Base-by-base conservation (phyloP, 2,888 invertebrate species). In the Thysanoteuthis rhombus region DNA sequence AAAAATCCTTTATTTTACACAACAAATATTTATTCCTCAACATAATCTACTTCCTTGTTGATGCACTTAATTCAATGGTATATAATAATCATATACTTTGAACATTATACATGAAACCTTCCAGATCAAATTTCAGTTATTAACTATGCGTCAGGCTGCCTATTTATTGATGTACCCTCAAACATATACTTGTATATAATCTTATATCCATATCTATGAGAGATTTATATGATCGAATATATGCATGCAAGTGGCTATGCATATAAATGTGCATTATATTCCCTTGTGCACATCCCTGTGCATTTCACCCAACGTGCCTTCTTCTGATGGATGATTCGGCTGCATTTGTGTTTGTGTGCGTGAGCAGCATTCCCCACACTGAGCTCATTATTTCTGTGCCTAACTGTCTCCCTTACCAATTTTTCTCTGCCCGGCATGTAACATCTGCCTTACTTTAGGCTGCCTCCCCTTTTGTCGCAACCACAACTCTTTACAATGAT, bases 371-470 rank as follows among this genome's bases (percentile, higher is more conserved):
- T 52, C 25, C 52, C 52, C 52, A 52, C 22, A 25, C 52, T 52
- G 52, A 52, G 52, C 52, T 52, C 52, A 52, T 52, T 52, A 52
- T 75, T 75, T 75, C 3, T 36, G n/a, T 75, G 75, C 75, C 75
- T 75, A 75, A 75, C 75, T 10, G 75, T 75, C n/a, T 75, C 75
- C n/a, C 75, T 75, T 75, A n/a, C n/a, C 75, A 75, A 75, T 12
- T 75, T 75, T 75, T 75, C 75, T 75, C 16, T 75, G 75, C 75
- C 75, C 75, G 36, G n/a, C 75, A 75, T 16, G 75, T 75, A 75
- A 75, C 75, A 75, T 75, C 75, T 75, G 75, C 75, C 75, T 75
- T 75, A 75, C 75, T 75, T 75, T 75, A n/a, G 75, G 75, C 75
- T 75, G 36, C 75, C 75, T 75, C n/a, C 75, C n/a, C 75, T 75